Conservation (phyloP, 2,888 invertebrate species). For the Acleris sparsana region DNA sequence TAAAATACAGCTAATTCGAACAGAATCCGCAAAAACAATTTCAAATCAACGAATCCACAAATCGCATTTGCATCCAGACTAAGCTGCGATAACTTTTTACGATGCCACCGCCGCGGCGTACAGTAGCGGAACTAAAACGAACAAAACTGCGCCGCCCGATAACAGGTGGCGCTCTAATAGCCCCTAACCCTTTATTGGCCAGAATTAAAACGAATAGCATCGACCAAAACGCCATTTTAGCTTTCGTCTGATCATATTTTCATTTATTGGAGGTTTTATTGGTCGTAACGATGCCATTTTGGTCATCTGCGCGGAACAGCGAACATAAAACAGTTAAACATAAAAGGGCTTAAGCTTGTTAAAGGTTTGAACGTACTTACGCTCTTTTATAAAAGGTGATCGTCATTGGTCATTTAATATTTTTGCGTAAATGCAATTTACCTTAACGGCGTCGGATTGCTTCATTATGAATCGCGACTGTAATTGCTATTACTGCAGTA, state of each 20-base stretch:
- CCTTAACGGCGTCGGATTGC: conserved; percentile 52
- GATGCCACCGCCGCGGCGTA: conserved; percentile 50
- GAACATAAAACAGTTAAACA: background rate
- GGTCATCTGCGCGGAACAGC: conserved; percentile 33
- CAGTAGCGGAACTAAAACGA: conserved; percentile 57
- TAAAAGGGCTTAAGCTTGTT: conserved; percentile 16
- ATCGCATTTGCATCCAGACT: conserved; percentile 13
- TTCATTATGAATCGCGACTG: conserved; percentile 50
- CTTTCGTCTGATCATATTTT: conserved; percentile 55
- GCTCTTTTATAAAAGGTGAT: conserved; percentile 57
- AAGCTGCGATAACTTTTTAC: conserved; percentile 50
- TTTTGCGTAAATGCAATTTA: conserved; percentile 47
- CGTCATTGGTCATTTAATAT: conserved; percentile 63
- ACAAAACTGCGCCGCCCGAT: conserved; percentile 48
- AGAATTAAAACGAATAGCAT: conserved; percentile 60
- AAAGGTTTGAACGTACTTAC: conserved; percentile 50
- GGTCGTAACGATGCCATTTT: conserved; percentile 47
- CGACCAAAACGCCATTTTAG: conserved; percentile 19
- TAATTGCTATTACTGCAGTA: background rate
- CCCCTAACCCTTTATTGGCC: conserved; percentile 47
- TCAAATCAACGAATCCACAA: conserved; percentile 3
- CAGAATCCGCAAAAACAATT: background rate
- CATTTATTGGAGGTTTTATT: conserved; percentile 56
- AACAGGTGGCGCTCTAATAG: conserved; percentile 66
- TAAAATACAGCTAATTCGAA: background rate